These are phyloP conservation scores for Parauchenoglanis ngamensis DNA, from an alignment of 2,797 vertebrate species.

Conservation along the genomic window DNA sequence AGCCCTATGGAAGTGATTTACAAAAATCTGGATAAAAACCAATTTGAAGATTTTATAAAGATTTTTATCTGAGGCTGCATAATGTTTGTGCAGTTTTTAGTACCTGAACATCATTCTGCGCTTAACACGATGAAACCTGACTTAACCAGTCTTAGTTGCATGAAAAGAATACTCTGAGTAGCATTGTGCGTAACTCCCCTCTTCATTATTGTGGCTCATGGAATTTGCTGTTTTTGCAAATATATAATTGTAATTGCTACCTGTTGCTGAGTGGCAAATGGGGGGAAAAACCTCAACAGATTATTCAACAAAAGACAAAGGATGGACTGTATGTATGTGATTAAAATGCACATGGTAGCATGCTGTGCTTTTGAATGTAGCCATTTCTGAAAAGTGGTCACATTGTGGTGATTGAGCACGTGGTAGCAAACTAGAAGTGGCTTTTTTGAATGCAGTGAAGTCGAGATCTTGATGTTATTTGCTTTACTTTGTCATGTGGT, in stretches of 20 bases:
- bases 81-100: not conserved
- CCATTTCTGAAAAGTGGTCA: not conserved
- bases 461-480: not conserved
- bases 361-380: not conserved
- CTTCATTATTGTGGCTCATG: not conserved
- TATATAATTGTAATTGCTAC: not conserved
- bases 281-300: not conserved
- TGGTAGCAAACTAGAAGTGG: not conserved
- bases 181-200: not conserved
- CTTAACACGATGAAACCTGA: not conserved
- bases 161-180: not conserved
- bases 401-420: not conserved
- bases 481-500: constrained; percentile 5
- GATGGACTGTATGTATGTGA: not conserved
- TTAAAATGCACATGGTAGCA: not conserved
- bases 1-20: not conserved
- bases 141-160: not conserved
- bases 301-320: not conserved
- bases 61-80: not conserved
- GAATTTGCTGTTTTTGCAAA: not conserved
- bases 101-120: not conserved
- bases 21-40: not conserved
- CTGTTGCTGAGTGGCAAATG: not conserved
- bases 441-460: not conserved
- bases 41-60: not conserved